Evolutionary conservation across 2,113 vertebrate species (phyloP).

Genomic region (Melanerpes formicivorus): DNA sequence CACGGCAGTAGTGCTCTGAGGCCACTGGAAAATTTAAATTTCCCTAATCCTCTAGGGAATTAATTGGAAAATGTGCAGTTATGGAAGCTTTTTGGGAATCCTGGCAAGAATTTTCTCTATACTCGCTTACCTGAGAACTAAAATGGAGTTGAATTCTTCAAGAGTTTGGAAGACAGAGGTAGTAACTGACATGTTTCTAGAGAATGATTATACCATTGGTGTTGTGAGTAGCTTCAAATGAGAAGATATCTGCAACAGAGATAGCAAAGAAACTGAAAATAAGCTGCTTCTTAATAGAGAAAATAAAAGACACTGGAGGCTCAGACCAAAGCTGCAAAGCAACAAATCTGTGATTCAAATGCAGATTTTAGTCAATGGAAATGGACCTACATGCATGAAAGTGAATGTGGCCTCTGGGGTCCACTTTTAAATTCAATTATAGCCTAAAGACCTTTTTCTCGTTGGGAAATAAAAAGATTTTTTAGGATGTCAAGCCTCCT

Average conservation of each 20-base stretch:
- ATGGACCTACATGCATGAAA: neutral
- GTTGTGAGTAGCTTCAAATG: neutral
- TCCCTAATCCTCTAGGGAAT: neutral
- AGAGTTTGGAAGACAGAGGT: neutral
- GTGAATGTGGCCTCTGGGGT: neutral
- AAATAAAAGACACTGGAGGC: neutral
- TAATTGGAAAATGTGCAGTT: neutral
- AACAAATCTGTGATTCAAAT: constrained; percentile 22
- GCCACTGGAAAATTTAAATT: neutral
- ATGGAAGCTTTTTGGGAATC: neutral
- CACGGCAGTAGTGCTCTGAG: neutral
- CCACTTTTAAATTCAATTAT: constrained; percentile 32
- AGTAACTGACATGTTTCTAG: neutral
- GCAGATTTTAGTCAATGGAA: neutral
- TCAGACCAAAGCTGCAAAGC: neutral
- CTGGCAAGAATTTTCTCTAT: neutral
- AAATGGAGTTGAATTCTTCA: neutral
- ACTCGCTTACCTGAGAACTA: neutral
- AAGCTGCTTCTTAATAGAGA: neutral
- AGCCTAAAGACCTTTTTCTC: constrained; percentile 32
- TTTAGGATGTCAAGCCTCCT: constrained; percentile 17
- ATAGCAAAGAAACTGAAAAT: neutral
- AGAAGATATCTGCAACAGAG: neutral
- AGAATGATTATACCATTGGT: neutral
- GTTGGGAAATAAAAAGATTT: constrained; percentile 2